Percentiles rank a stretch among this genome's conserved stretches.
These are phyloP conservation scores for Promerops cafer DNA, from an alignment of 2,113 vertebrate genomes.

Conservation along the genomic window DNA sequence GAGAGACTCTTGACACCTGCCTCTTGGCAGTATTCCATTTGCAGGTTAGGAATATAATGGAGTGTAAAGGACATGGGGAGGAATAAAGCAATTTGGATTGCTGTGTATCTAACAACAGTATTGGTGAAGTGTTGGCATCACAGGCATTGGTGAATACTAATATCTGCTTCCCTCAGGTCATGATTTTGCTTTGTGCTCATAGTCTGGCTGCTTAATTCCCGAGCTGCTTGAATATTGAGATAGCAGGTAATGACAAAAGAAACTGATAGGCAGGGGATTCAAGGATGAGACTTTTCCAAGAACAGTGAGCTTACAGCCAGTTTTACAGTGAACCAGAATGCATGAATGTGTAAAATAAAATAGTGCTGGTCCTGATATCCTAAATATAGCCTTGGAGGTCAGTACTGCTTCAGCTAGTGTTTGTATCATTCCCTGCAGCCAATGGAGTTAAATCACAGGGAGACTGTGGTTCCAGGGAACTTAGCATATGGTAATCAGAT, in stretches of 20 bases:
- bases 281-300: background rate
- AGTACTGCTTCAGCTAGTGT: background rate
- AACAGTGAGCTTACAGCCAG: background rate
- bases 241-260: background rate
- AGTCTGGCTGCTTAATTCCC: background rate
- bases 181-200: background rate
- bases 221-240: background rate
- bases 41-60: background rate
- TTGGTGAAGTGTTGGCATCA: background rate
- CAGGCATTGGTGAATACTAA: background rate
- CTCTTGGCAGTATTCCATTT: background rate
- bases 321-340: background rate
- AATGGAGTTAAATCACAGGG: background rate
- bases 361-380: background rate
- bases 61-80: background rate
- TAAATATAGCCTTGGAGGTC: conserved; percentile 1
- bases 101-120: background rate
- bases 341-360: background rate
- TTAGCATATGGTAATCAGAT: conserved; percentile 28
- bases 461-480: background rate
- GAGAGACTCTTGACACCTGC: background rate
- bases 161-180: background rate
- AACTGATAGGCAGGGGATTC: background rate
- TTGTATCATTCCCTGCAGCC: background rate
- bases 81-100: background rate